These are phyloP conservation scores for Petrocephalus schoutedeni DNA, from an alignment of 2,797 vertebrate species.

Conservation along the genomic window DNA sequence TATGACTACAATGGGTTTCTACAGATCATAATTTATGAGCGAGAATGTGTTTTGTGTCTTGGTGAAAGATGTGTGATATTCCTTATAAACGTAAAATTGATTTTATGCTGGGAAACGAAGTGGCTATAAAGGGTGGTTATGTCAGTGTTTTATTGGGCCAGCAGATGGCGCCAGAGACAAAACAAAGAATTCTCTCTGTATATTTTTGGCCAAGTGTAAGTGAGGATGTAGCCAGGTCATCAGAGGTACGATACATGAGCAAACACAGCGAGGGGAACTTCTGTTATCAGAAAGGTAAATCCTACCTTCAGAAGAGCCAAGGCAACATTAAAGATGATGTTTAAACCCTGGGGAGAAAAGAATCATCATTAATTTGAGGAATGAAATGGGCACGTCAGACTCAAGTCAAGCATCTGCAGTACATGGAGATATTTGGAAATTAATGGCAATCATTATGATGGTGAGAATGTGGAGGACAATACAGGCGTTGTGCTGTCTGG, in stretches of 20 bases:
- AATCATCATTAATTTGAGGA: constrained; percentile 14
- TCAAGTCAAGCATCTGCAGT: background rate
- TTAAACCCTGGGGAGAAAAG: constrained; percentile 74
- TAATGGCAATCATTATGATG: background rate
- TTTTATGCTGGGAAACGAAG: background rate
- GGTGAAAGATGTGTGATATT: background rate
- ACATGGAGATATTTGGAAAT: background rate
- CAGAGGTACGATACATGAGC: background rate
- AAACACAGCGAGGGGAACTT: background rate
- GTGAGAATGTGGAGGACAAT: background rate
- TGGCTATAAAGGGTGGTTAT: background rate
- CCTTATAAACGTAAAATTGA: background rate
- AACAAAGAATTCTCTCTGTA: constrained; percentile 10
- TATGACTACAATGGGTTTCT: background rate
- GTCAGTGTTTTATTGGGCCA: constrained; percentile 23
- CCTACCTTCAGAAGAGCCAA: constrained; percentile 91
- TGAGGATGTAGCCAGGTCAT: background rate
- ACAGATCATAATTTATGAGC: background rate
- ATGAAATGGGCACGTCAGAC: background rate
- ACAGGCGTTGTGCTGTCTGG: background rate
- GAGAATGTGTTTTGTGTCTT: background rate
- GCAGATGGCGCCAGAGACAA: constrained; percentile 48
- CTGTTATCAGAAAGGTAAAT: background rate
- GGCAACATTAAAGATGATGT: constrained; percentile 95
- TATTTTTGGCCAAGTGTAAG: background rate